These are phyloP conservation scores for Ascaphus truei DNA, from an alignment of 2,113 vertebrate genomes.

Conservation along the genomic window DNA sequence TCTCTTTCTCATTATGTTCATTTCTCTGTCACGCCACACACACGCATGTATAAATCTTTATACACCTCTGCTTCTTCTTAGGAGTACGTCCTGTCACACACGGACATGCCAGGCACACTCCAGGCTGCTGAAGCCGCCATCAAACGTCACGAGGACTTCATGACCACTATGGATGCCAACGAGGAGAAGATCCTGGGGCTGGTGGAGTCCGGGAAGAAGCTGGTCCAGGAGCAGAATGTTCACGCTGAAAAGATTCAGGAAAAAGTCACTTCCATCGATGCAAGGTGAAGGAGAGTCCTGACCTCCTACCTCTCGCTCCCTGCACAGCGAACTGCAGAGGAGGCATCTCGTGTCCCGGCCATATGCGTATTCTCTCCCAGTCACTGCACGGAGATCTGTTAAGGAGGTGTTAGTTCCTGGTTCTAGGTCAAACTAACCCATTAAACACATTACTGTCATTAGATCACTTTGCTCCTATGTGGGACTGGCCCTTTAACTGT, in stretches of 20 bases:
- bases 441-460: too few relatives aligned
- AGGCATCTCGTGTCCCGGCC: background rate
- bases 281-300: constrained; percentile 60
- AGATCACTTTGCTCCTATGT: too few relatives aligned
- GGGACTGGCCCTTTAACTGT: too few relatives aligned
- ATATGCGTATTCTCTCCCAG: too few relatives aligned
- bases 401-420: too few relatives aligned
- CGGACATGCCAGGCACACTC: constrained; percentile 84
- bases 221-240: constrained; percentile 74
- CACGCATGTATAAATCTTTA: background rate
- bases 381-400: too few relatives aligned
- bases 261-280: constrained; percentile 85
- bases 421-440: too few relatives aligned
- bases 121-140: constrained; percentile 83
- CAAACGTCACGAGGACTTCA: constrained; percentile 87
- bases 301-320: too few relatives aligned
- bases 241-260: constrained; percentile 85
- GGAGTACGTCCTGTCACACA: constrained; percentile 88
- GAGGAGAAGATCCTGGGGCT: constrained; percentile 83
- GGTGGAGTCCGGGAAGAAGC: constrained; percentile 76
- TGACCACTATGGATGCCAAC: constrained; percentile 88
- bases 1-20: too few relatives aligned
- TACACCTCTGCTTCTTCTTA: constrained; percentile 37
- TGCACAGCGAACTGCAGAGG: background rate
- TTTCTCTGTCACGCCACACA: background rate